Base-by-base conservation (phyloP, 1,140 invertebrate genomes). In the Tigriopus japonicus region DNA sequence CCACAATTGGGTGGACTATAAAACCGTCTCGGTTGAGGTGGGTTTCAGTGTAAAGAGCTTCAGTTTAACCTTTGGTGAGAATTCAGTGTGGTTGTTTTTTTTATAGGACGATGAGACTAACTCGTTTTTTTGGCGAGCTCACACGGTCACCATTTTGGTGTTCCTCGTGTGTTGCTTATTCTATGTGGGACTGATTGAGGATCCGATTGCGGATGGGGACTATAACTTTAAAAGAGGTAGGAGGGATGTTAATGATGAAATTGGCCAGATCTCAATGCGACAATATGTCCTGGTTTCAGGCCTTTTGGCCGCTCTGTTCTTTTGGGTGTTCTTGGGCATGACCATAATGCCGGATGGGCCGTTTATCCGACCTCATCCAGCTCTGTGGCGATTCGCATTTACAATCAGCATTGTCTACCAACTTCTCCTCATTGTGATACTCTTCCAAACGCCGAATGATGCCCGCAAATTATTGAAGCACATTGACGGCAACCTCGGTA, bases 271-370 rank as follows among this genome's bases (percentile, higher is more conserved):
- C n/a, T n/a, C n/a, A n/a, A n/a, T n/a, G n/a, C n/a, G n/a, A n/a
- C n/a, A n/a, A n/a, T n/a, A n/a, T n/a, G n/a, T n/a, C n/a, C n/a
- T n/a, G n/a, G 28, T 35, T 35, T 35, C 28, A 35, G 28, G 78
- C 51, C 66, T 80, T 23, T 65, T 74, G 52, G 78, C 78, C 24
- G 71, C 73, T 63, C 65, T 77, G 24, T 64, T 76, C 21, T 73
- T 76, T 6, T 80, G 79, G 64, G 67, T 80, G 19, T 62, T 78
- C 5, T 71, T 79, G 63, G 77, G 78, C 15, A 75, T 80, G 0
- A 78, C 75, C 10, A 74, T 78, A 53, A 78, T 75, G 23, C 77
- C 78, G 41, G 78, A 80, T 73, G 78, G 78, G 13, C 75, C 76
- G 28, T 80, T 80, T 65, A 70, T 71, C 42, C 71, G 78, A 65